Base-by-base conservation (phyloP, 2,888 invertebrate species). In the Mythimna impura region DNA sequence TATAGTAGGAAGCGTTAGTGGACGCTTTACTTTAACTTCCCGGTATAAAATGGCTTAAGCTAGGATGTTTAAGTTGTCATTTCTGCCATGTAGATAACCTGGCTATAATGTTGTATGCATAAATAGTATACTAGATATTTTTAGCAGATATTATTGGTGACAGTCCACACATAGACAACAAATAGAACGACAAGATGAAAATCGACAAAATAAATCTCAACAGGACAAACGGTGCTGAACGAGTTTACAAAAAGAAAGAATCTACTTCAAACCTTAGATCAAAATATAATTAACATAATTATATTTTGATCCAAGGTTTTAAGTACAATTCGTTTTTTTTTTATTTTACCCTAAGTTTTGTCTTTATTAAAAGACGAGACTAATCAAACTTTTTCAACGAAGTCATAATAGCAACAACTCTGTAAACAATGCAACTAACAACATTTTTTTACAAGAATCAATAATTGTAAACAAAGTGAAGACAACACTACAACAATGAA, bases 1-100 rank as follows among this genome's bases (percentile, higher is more conserved):
- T 52, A 73, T 58, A 62, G 47, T 62, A 40, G n/a, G 47, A 60
- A 58, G 8, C 55, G 25, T 25, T 52, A 14, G 36, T 68, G n/a
- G 36, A 40, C 22, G 63, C 57, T 58, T 78, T 52, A 61, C 17
- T 71, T 17, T 25, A 34, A 54, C 25, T 74, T 68, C 34, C 69
- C 12, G 36, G 54, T 78, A 60, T 60, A 8, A 8, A 69, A 69
- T 47, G 17, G 34, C 34, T n/a, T 65, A 57, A 57, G 76, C 55
- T 57, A 50, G 10, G n/a, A 47, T 20, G 14, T 30, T 58, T 50
- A 30, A 40, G 57, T 64, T 50, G 2, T 66, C 57, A 76, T 76
- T 7, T 54, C 60, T 47, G 14, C 8, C 2, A 3, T 9, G n/a
- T 34, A 52, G n/a, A 64, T 52, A 52, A 25, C 36, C 20, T 1